Percentiles rank a stretch among this genome's conserved stretches.
These are phyloP conservation scores for Rhyacophila evoluta DNA, from an alignment of 2,888 invertebrate species.

Conservation along the genomic window DNA sequence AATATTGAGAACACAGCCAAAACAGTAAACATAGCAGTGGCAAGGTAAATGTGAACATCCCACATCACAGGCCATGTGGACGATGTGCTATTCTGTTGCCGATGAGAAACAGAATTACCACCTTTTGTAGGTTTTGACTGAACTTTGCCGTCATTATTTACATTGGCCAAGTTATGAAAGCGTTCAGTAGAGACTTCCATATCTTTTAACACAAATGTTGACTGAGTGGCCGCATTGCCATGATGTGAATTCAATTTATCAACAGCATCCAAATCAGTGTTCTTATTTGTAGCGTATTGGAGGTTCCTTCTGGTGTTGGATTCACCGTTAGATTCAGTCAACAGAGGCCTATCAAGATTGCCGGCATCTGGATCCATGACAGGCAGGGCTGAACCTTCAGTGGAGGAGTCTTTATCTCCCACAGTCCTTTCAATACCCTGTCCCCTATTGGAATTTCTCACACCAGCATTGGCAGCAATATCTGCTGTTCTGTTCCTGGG, in stretches of 20 bases:
- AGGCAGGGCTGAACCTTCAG: conserved; percentile 67
- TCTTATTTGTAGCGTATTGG: conserved; percentile 66
- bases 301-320: conserved; percentile 68
- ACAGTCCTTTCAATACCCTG: conserved; percentile 61
- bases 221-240: conserved; percentile 59
- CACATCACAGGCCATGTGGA: conserved; percentile 87
- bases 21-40: conserved; percentile 86
- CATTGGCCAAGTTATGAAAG: conserved; percentile 73
- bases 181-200: conserved; percentile 69
- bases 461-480: conserved; percentile 64
- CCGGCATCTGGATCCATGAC: conserved; percentile 68
- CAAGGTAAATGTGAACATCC: conserved; percentile 91
- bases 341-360: conserved; percentile 67
- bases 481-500: conserved; percentile 59
- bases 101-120: conserved; percentile 62
- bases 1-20: conserved; percentile 88
- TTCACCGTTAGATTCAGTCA: conserved; percentile 68
- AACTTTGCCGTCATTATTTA: conserved; percentile 69
- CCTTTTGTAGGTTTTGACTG: conserved; percentile 64
- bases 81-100: conserved; percentile 63
- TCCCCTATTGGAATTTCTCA: conserved; percentile 65
- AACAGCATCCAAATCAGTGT: conserved; percentile 33
- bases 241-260: conserved; percentile 47
- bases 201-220: conserved; percentile 67
- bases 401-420: conserved; percentile 64